Evolutionary conservation across 2,888 invertebrate genomes (phyloP).

Genomic region (Drosophila rellima): DNA sequence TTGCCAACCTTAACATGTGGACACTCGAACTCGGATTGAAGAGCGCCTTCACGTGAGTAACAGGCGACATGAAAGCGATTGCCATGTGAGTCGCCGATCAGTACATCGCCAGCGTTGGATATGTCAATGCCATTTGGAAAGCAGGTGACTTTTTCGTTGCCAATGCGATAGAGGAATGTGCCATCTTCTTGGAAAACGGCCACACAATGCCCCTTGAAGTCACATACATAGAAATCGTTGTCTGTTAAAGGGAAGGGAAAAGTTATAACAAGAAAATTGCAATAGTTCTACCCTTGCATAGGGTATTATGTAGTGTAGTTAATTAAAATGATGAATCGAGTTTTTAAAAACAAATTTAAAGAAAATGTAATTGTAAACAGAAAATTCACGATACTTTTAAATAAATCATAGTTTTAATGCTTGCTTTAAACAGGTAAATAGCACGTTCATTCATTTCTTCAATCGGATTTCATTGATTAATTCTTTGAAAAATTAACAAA

Average conservation of each 20-base stretch:
- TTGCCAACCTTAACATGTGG: slow-evolving; percentile 95
- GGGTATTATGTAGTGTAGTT: too few species aligned
- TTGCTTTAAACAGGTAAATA: too few species aligned
- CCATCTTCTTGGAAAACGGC: slow-evolving; percentile 98
- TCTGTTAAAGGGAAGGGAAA: slow-evolving; percentile 87
- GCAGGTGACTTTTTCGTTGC: slow-evolving; percentile 97
- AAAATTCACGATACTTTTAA: too few species aligned
- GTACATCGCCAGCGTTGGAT: slow-evolving; percentile 97
- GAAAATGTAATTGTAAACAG: too few species aligned
- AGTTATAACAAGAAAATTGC: background rate
- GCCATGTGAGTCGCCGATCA: slow-evolving; percentile 98
- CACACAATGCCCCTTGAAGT: slow-evolving; percentile 99
- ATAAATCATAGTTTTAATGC: too few species aligned
- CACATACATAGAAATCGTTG: slow-evolving; percentile 97
- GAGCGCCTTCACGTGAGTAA: slow-evolving; percentile 94
- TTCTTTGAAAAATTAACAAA: too few species aligned
- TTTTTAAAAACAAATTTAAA: too few species aligned
- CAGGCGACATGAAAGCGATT: slow-evolving; percentile 99
- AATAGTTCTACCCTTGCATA: background rate
- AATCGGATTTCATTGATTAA: too few species aligned
- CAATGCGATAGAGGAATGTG: slow-evolving; percentile 95
- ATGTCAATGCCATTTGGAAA: slow-evolving; percentile 99
- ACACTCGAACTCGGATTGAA: slow-evolving; percentile 97
- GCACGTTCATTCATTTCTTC: too few species aligned
- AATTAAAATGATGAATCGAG: too few species aligned